Base-by-base conservation (phyloP, 2,113 vertebrate genomes). In the Phaethornis superciliosus region DNA sequence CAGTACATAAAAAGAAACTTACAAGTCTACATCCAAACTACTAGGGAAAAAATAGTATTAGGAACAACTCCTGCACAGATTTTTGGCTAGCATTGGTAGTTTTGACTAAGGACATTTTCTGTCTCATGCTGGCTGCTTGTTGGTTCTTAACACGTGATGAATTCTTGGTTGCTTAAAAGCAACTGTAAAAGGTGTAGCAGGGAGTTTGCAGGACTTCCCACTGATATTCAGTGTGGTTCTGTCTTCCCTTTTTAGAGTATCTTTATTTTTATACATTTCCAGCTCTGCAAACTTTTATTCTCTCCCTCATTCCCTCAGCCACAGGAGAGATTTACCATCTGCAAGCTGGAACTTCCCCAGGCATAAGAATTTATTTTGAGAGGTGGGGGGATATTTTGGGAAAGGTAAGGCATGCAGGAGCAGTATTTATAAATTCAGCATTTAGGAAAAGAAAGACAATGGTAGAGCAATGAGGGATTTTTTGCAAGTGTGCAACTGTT, bases 71-170 rank as follows among this genome's bases (percentile, higher is more conserved):
- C 77, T 82, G 91, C 94, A 85, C 86, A 94, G 89, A 91, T 95
- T 97, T 97, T 96, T 97, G 96, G 95, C 86, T 60, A 85, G 67
- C 77, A 74, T 91, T n/a, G 3, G 58, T 84, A 64, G 55, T 93
- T 96, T 96, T 89, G 93, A 85, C 92, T 83, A 75, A 89, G 95
- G 93, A 93, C 55, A 87, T 97, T 96, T 96, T 93, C 64, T 93
- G 37, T 94, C 95, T 83, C 81, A 84, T 67, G 94, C 91, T 93
- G 91, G 87, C 89, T 78, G 80, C 95, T 94, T 70, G 63, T 85
- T 96, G 95, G 90, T 97, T 95, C 92, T 81, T 85, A 96, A 94
- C 95, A 89, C 80, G 96, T 97, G 96, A 97, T 83, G 96, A 97
- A 97, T 94, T 94, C 96, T 93, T 90, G 30, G 83, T 96, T 96